These are phyloP conservation scores for Margarornis squamiger DNA, from an alignment of 2,797 vertebrate species.

Conservation along the genomic window DNA sequence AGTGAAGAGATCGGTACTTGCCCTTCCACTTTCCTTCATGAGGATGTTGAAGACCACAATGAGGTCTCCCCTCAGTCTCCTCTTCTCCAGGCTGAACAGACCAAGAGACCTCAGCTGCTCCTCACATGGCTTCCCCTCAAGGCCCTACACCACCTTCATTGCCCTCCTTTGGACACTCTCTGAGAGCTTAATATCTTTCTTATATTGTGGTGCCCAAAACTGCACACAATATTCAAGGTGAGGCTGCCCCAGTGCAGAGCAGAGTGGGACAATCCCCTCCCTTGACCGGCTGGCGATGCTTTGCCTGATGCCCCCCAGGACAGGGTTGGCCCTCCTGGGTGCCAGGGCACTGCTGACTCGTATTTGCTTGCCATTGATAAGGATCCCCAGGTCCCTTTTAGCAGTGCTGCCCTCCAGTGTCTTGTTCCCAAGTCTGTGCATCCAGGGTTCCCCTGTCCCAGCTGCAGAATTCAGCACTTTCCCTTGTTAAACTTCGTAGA, in stretches of 20 bases:
- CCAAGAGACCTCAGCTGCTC: not conserved
- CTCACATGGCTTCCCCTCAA: fast-evolving
- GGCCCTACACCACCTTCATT: fast-evolving
- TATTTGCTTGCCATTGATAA: fast-evolving
- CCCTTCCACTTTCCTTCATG: not conserved
- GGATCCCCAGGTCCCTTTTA: not conserved
- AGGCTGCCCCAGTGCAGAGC: fast-evolving
- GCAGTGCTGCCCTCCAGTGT: not conserved
- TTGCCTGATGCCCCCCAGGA: not conserved
- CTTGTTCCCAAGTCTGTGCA: not conserved
- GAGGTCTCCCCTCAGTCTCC: not conserved
- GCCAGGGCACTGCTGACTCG: not conserved
- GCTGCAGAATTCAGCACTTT: not conserved
- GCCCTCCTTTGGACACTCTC: not conserved
- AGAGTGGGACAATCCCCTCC: not conserved
- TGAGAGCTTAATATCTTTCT: fast-evolving
- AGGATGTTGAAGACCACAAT: not conserved
- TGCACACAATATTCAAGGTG: not conserved
- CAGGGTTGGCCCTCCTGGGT: not conserved
- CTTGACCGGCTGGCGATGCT: fast-evolving
- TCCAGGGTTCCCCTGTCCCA: not conserved
- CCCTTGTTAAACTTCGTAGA: not conserved
- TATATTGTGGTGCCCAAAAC: not conserved
- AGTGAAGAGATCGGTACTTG: not conserved
- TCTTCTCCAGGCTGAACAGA: not conserved